phyloP scores from a whole-genome alignment of 2,888 invertebrate genomes.

The Cerastoderma edule region DNA sequence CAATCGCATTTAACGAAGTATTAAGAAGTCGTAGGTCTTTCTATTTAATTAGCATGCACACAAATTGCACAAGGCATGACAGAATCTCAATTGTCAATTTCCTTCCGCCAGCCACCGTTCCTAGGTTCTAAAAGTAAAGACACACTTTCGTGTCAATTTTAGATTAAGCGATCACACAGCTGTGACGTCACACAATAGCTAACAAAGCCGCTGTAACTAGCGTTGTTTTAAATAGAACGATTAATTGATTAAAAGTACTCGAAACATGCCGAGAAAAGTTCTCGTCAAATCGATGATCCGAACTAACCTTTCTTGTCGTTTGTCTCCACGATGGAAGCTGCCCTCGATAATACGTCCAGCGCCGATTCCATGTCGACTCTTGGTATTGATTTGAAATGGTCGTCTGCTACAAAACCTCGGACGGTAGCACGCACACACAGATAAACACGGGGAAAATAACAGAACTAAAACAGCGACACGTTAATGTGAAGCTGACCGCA shows the following conservation, averaged over 20 bases:
- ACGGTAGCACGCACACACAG: background rate
- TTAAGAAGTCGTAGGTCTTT: no score
- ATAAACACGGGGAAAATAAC: constrained; percentile 21
- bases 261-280: background rate
- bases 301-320: constrained; percentile 53
- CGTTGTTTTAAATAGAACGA: background rate
- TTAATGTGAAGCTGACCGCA: constrained; percentile 19
- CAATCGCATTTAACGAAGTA: no score
- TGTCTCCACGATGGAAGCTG: constrained; percentile 80
- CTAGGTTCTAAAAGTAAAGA: no score
- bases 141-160: background rate
- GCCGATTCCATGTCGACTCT: constrained; percentile 61
- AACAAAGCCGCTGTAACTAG: constrained; percentile 35
- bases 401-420: constrained; percentile 48
- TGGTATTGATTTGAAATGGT: constrained; percentile 28
- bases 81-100: background rate
- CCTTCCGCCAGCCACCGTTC: no score
- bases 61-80: no score
- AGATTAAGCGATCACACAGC: background rate
- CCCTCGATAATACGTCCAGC: constrained; percentile 79
- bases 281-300: background rate
- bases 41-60: no score
- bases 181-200: constrained; percentile 1
- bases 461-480: background rate
- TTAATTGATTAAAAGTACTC: background rate